Base-by-base conservation (phyloP, 2,888 invertebrate genomes). In the Calameuta pallipes region DNA sequence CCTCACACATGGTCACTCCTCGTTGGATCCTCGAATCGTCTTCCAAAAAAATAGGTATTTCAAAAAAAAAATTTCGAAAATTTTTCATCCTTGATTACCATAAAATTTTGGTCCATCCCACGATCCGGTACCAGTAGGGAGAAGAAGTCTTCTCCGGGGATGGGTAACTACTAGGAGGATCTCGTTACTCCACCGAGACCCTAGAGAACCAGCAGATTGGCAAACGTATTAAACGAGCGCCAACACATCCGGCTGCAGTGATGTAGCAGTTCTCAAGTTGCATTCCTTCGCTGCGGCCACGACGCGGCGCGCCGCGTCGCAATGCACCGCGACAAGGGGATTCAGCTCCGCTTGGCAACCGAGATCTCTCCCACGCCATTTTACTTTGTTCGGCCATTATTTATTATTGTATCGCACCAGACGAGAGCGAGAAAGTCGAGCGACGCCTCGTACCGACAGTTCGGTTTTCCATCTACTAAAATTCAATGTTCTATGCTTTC, bases 331-430 rank as follows among this genome's bases (percentile, higher is more conserved):
- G 70, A 70, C 70, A 4, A 30, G 70, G 70, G 70, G 70, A 81
- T 80, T 83, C 82, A 83, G 82, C 78, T 81, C 82, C 82, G 82
- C 82, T 82, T 83, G 82, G 82, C 82, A 84, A 84, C 83, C 78
- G 75, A 80, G 79, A 81, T 80, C 83, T 80, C 83, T 83, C 83
- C 82, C 80, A 83, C 83, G 81, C 79, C 82, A 82, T 81, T 83
- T 83, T 83, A 83, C 83, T 83, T 80, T 81, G 79, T 78, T 78
- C 79, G 78, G 78, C 77, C 74, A 79, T 81, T 83, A 84, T 84
- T 84, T 82, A 83, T 83, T 80, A 78, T 41, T 6, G 41, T 80
- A 78, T 82, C 82, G 77, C 41, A 41, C 79, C n/a, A n/a, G 79
- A 79, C 73, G 69, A 73, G 77, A 76, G 76, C n/a, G 56, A 71